Conservation (phyloP, 1,140 invertebrate genomes). For the Euschistus heros region DNA sequence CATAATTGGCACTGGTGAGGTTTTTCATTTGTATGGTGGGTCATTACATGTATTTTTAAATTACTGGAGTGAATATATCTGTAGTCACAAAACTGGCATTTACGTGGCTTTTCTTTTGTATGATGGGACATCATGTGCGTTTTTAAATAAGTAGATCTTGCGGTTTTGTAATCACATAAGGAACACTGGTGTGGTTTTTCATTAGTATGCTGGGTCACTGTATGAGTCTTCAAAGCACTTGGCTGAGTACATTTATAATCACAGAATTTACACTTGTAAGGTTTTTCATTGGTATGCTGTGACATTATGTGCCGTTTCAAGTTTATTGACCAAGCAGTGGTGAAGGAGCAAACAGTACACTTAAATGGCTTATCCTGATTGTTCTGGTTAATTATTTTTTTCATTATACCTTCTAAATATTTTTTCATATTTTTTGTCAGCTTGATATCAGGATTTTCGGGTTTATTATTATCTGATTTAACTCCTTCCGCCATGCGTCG, state of each 20-base stretch:
- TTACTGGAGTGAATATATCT: not conserved
- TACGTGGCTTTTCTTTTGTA: not conserved
- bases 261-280: not conserved
- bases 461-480: too few species aligned
- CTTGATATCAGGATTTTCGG: too few species aligned
- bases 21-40: not conserved
- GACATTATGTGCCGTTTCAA: not conserved
- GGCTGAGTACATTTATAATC: constrained; percentile 1
- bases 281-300: not conserved
- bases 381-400: too few species aligned
- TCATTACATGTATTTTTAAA: not conserved
- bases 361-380: too few species aligned
- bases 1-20: not conserved
- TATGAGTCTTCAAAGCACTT: not conserved
- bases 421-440: too few species aligned
- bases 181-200: not conserved
- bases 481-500: too few species aligned
- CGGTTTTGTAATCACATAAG: not conserved
- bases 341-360: not conserved
- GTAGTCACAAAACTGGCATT: not conserved
- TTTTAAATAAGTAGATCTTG: not conserved
- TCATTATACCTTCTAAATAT: too few species aligned
- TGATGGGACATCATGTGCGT: not conserved
- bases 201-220: not conserved
- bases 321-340: not conserved